Conservation (phyloP, 2,888 invertebrate species). For the Netelia inedita region DNA sequence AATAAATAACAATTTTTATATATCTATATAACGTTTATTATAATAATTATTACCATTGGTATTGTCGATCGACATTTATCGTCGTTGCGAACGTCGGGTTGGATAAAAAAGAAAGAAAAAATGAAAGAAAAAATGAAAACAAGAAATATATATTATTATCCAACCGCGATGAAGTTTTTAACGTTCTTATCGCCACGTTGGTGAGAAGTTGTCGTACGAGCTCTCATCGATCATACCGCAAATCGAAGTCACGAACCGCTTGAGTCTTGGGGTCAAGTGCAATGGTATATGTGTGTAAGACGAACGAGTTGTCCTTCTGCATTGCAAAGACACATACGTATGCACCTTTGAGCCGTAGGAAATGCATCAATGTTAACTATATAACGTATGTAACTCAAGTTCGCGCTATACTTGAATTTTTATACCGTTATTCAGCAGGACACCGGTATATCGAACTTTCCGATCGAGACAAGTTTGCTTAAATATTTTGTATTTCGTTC, state of each 20-base stretch:
- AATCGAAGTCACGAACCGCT: slow-evolving; percentile 48
- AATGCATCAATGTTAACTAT: background rate
- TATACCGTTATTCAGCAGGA: no score
- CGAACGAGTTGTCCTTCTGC: slow-evolving; percentile 4
- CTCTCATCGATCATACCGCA: slow-evolving; percentile 50
- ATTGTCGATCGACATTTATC: background rate
- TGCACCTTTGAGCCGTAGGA: background rate
- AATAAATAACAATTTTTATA: slow-evolving; percentile 12
- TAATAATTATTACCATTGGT: slow-evolving; percentile 1
- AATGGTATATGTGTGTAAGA: slow-evolving; percentile 14
- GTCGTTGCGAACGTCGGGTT: background rate
- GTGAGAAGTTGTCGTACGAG: slow-evolving; percentile 36
- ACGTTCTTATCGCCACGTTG: slow-evolving; percentile 16
- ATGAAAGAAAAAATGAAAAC: background rate
- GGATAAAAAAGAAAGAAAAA: background rate
- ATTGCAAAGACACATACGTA: background rate
- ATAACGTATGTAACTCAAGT: background rate
- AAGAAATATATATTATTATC: background rate
- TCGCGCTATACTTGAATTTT: background rate
- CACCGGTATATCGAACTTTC: no score
- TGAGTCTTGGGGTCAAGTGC: slow-evolving; percentile 60
- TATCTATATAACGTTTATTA: slow-evolving; percentile 13
- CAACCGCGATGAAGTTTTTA: background rate
- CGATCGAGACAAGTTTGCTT: no score
- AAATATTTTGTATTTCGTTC: no score